Percentiles rank a stretch among this genome's conserved stretches.
Evolutionary conservation across 1,140 invertebrate species (phyloP).

Genomic region (Tetramorium parvispinum): DNA sequence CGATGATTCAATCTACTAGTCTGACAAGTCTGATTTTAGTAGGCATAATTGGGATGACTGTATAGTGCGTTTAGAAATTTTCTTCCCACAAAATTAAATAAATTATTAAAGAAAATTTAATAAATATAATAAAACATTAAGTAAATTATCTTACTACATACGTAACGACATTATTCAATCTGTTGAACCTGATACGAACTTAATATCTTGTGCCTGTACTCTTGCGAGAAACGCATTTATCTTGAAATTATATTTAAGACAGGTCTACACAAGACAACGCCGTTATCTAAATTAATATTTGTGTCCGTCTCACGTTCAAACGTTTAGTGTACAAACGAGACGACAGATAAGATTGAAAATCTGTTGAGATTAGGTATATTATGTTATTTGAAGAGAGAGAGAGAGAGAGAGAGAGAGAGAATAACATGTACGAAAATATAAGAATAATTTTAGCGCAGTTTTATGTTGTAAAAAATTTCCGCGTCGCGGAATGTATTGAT

Average conservation of each 20-base stretch:
- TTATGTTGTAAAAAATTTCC: background rate
- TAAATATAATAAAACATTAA: background rate
- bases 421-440: background rate
- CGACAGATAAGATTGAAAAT: background rate
- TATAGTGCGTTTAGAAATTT: background rate
- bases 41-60: background rate
- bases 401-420: background rate
- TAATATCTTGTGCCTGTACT: background rate
- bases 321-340: background rate
- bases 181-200: background rate
- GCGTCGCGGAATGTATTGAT: background rate
- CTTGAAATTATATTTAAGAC: constrained; percentile 17
- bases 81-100: background rate
- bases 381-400: background rate
- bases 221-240: constrained; percentile 7
- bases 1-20: background rate
- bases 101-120: background rate
- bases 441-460: background rate
- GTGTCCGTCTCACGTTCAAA: background rate
- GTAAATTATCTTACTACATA: background rate
- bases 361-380: background rate
- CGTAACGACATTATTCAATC: background rate
- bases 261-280: background rate
- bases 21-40: background rate
- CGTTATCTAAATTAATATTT: constrained; percentile 22